Percentiles rank a stretch among this genome's conserved stretches.
These are phyloP conservation scores for Eolophus roseicapilla DNA, from an alignment of 2,113 vertebrate species.

Conservation along the genomic window DNA sequence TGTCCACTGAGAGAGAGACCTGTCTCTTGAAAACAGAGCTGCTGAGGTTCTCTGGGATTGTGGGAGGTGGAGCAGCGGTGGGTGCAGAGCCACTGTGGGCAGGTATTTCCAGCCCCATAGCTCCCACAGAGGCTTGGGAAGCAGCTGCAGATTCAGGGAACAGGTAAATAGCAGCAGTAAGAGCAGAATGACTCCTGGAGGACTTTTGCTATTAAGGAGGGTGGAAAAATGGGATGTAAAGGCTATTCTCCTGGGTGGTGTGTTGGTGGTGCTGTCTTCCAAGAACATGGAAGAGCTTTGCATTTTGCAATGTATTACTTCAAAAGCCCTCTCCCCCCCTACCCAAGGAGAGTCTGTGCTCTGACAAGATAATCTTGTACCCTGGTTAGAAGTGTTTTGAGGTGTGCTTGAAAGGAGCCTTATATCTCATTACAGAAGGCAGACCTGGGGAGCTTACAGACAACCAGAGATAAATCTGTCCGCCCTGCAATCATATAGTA, in stretches of 20 bases:
- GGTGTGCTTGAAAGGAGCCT: background rate
- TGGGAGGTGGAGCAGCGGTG: background rate
- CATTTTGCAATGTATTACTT: background rate
- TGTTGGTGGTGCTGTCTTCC: background rate
- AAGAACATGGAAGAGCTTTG: background rate
- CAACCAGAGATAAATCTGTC: background rate
- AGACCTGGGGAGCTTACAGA: background rate
- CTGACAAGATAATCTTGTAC: background rate
- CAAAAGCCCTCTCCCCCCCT: background rate
- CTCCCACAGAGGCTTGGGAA: background rate
- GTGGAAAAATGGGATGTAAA: background rate
- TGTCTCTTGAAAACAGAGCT: background rate
- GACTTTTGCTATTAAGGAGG: background rate
- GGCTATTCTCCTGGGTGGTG: background rate
- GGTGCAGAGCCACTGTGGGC: background rate
- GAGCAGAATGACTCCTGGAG: background rate
- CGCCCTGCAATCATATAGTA: accelerated
- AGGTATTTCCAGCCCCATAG: background rate
- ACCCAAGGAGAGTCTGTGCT: background rate
- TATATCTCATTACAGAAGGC: background rate
- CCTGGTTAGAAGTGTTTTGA: background rate
- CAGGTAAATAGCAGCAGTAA: background rate
- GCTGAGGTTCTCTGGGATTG: background rate
- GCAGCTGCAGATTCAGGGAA: background rate
- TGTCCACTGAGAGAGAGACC: background rate